Base-by-base conservation (phyloP, 2,888 invertebrate species). In the Andrena trimmerana region DNA sequence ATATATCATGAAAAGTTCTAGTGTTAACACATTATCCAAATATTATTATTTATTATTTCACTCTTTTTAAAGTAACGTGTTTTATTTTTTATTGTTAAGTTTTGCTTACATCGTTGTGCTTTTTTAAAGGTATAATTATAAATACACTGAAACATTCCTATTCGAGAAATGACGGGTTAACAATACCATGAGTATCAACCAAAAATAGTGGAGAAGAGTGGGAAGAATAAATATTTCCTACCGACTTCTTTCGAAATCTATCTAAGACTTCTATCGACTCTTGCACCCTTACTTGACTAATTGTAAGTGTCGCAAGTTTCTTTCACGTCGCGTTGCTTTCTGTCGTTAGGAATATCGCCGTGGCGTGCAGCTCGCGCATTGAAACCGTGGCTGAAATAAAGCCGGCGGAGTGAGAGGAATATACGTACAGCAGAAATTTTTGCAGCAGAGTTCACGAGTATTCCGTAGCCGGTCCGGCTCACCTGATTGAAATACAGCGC, bases 401-500 rank as follows among this genome's bases (percentile, higher is more conserved):
- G 33, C 62, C 60, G 16, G 67, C 50, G 29, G 42, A 42, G 36
- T 65, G 16, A 16, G 13, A 10, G 33, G 13, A 8, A 52, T 20
- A 69, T 24, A 31, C 60, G 66, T 59, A n/a, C 1, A 16, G 63
- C 8, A 50, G 52, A 57, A 65, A 68, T 74, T 78, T 83, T 67
- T 54, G 48, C 70, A 50, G 52, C 66, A 27, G 60, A 36, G 31
- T 72, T 81, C 63, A n/a, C 71, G 50, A 60, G 67, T 65, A 52
- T 63, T 36, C 65, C 65, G n/a, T 13, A 69, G 76, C 6, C 59
- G 33, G 66, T 54, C n/a, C 67, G 24, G 31, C 29, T 7, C 27
- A 33, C 7, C 54, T 59, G 85, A 85, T 85, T 74, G 85, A 85
- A 85, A 84, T 42, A 78, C 72, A 70, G 68, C 52, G 29, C 27